A percentile compares a stretch with the other conserved stretches of the same genome.
These are phyloP conservation scores for Cylindroiulus punctatus DNA, from an alignment of 2,888 invertebrate species.

Conservation along the genomic window DNA sequence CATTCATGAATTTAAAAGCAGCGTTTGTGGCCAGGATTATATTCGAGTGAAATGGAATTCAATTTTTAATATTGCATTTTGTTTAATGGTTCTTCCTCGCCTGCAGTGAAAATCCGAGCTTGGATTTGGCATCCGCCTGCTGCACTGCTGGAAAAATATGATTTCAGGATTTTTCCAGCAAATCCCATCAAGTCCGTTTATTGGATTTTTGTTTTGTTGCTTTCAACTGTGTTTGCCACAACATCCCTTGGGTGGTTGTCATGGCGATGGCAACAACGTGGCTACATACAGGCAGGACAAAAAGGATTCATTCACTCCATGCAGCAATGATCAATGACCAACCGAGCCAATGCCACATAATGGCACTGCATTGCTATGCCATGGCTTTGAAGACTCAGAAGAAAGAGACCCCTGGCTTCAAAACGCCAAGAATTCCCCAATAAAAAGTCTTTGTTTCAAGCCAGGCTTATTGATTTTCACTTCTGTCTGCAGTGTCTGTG, in stretches of 20 bases:
- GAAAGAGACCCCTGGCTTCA: neutral
- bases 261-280: slow-evolving; percentile 10
- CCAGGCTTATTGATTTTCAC: slow-evolving; percentile 30
- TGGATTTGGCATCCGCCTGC: neutral
- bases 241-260: slow-evolving; percentile 32
- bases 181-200: slow-evolving; percentile 34
- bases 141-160: slow-evolving; percentile 4
- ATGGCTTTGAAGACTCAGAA: neutral
- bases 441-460: slow-evolving; percentile 17
- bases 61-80: slow-evolving; percentile 30
- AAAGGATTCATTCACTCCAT: slow-evolving; percentile 25
- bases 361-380: neutral
- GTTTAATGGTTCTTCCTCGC: neutral
- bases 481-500: neutral
- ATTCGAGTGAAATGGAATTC: neutral
- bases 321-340: slow-evolving; percentile 25
- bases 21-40: neutral
- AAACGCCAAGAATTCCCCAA: neutral
- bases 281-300: neutral
- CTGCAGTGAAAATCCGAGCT: neutral
- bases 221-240: slow-evolving; percentile 28
- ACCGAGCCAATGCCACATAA: neutral
- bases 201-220: slow-evolving; percentile 39
- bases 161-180: neutral
- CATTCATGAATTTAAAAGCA: neutral